Conservation (phyloP, 2,888 invertebrate genomes). For the Orchesellides sinensis region DNA sequence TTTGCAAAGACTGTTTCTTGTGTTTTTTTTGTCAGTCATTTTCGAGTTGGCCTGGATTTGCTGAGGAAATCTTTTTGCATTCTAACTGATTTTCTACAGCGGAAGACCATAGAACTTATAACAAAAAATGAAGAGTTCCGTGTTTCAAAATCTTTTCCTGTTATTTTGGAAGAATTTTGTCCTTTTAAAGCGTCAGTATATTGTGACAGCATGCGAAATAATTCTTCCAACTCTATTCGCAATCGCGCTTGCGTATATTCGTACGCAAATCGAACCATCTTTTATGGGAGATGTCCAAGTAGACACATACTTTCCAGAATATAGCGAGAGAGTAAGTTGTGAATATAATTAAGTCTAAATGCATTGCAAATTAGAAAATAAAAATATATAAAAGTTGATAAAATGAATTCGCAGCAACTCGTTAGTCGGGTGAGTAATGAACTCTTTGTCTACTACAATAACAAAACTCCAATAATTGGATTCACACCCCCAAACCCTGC, state of each 20-base stretch:
- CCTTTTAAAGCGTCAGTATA: constrained; percentile 70
- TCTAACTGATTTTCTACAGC: no score
- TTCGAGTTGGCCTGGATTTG: no score
- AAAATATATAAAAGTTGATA: no score
- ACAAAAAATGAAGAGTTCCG: constrained; percentile 10
- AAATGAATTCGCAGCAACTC: no score
- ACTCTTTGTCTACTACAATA: no score
- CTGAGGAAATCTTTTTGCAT: no score
- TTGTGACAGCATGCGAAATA: constrained; percentile 72
- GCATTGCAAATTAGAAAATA: no score
- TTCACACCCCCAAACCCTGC: neutral
- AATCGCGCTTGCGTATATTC: constrained; percentile 58
- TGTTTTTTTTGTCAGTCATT: no score
- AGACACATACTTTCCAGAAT: neutral
- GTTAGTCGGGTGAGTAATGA: no score
- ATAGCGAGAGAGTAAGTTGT: neutral
- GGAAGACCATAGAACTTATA: neutral
- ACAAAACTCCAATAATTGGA: neutral
- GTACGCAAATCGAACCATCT: neutral
- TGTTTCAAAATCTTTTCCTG: constrained; percentile 60
- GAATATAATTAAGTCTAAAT: no score
- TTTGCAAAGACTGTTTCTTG: no score
- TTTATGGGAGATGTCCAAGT: neutral
- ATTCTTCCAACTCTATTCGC: constrained; percentile 72
- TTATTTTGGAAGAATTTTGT: constrained; percentile 74